Base-by-base conservation (phyloP, 2,113 vertebrate genomes). In the Boleophthalmus pectinirostris region DNA sequence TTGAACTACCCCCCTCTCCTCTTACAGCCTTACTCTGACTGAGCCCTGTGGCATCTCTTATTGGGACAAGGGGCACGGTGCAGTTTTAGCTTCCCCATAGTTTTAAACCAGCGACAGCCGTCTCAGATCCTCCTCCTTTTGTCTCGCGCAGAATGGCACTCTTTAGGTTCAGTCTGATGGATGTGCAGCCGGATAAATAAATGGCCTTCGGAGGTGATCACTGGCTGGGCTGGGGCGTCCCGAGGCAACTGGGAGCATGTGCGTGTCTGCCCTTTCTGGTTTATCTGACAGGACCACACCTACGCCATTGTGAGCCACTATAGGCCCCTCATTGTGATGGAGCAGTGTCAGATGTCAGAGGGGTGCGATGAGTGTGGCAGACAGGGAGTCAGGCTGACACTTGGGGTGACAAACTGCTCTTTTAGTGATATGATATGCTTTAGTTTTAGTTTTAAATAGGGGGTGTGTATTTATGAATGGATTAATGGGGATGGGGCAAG, bases 201-300 rank as follows among this genome's bases (percentile, higher is more conserved):
- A 87, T 82, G 67, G 67, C 63, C 70, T 68, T 60, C 71, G 69
- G 67, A 73, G 81, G 80, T 85, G 79, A 73, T 88, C 69, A 0
- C 46, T 20, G 63, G 64, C 43, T 72, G 65, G 78, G 72, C 45
- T 16, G 15, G 81, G 84, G 77, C 18, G 57, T 57, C 82, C 77
- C 35, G 63, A 69, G 57, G 75, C 70, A 54, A 33, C 68, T 21
- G 58, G 69, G 69, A 77, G 75, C 70, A 68, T 81, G 29, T 73
- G 77, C 58, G 65, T 70, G 68, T 53, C 63, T 75, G 74, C 65
- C 58, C 69, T 29, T 83, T 43, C 72, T 13, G 12, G 68, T 61
- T 79, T 70, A 74, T 84, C 71, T 81, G 73, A 78, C 77, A 78
- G 47, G 49, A 47, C 88, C 86, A 87, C 89, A 85, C 89, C 90